Evolutionary conservation across 2,797 vertebrate genomes (phyloP), one percentile per base, ranked within the genome.

Genomic region (Hyperoplus lanceolatus): DNA sequence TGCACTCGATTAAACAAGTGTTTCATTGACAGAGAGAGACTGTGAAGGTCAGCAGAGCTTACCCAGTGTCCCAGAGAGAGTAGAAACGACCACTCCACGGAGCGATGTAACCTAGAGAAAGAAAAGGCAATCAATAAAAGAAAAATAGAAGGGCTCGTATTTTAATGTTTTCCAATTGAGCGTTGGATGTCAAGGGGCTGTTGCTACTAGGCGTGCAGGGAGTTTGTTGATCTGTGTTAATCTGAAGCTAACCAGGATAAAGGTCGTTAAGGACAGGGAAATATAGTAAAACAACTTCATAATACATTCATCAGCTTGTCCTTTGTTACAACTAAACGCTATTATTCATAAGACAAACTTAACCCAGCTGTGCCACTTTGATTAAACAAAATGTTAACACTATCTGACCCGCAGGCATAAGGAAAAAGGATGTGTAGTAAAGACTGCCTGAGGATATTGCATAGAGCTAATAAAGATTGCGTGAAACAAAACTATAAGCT

Each of bases 71-170:
- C 98, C 98, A 99, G 60, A 99, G 87, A 12, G 98, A 99, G 87
- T 99, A 99, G 95, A 99, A 99, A 65, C 98, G 97, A 53, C 98
- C 98, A 91, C 98, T 99, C 98, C 98, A 99, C 3, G 98, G 98
- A 85, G 98, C 98, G 64, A 99, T 99, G 94, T 99, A 98, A 87
- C 98, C 98, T 98, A 83, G 62, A 92, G 92, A 77, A 88, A 57
- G 50, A 73, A 84, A 42, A 82, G 38, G 83, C 8, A 38, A 81
- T 87, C 73, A 70, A 82, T 86, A 65, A 42, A 29, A 70, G 13
- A 64, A 36, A 71, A 5, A 63, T 4, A 50, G 4, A 50, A 62
- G 56, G 3, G 12, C 43, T 54, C 0, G 2, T 46, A 46, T 73
- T 72, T 81, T 63, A 57, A 70, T 8, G 39, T 43, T 54, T 56